These are phyloP conservation scores for Tragelaphus strepsiceros DNA, from an alignment of 2,113 vertebrate species.

Conservation along the genomic window DNA sequence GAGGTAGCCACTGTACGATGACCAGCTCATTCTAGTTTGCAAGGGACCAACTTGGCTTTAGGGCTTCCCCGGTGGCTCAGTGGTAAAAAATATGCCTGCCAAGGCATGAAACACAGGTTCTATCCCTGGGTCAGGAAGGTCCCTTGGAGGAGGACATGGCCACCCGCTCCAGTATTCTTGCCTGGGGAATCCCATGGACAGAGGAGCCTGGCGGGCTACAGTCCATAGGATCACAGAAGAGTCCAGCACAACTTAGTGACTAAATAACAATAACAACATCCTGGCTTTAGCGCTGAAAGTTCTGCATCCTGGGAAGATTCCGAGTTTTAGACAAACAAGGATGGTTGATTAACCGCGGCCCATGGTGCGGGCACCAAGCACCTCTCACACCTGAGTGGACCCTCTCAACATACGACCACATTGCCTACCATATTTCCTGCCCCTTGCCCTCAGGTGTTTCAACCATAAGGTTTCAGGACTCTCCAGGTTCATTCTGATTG, in stretches of 20 bases:
- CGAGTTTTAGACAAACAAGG: neutral
- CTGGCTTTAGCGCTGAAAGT: neutral
- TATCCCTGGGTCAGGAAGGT: neutral
- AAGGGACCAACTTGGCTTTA: neutral
- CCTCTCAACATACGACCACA: neutral
- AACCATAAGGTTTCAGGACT: neutral
- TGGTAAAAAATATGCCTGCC: neutral
- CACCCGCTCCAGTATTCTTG: neutral
- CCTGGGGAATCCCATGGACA: neutral
- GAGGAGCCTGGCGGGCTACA: neutral
- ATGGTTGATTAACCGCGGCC: neutral
- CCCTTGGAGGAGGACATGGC: neutral
- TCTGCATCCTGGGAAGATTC: neutral
- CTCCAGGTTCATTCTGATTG: neutral
- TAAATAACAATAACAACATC: neutral
- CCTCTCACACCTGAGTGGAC: neutral
- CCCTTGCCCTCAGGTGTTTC: neutral
- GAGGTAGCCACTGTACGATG: accelerated
- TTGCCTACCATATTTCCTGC: neutral
- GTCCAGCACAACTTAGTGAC: neutral
- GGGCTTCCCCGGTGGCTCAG: neutral
- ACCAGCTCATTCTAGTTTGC: neutral
- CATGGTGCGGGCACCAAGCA: neutral
- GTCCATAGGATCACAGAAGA: neutral
- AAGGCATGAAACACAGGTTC: neutral